Base-by-base conservation (phyloP, 2,888 invertebrate genomes). In the Congeria kusceri region DNA sequence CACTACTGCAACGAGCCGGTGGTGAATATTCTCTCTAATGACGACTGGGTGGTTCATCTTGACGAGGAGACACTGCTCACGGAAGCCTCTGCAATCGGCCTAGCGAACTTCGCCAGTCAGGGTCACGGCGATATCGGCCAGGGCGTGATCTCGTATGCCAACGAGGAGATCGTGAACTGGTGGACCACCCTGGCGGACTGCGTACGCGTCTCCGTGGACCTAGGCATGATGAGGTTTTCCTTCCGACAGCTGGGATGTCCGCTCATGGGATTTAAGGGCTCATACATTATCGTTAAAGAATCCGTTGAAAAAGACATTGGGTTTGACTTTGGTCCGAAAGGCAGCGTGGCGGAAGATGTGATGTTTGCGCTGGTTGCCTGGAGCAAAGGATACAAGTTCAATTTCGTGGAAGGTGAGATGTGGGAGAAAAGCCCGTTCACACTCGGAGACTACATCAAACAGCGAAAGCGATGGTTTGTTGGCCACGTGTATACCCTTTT, bases 321-420 rank as follows among this genome's bases (percentile, higher is more conserved):
- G 0, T 86, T 84, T 64, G 86, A 85, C 69, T 85, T 85, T 69
- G 85, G 85, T n/a, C 85, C 85, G 1, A 75, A 78, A 49, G 85
- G 85, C 11, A 85, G 85, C 58, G 79, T 85, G 20, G 83, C 83
- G 0, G 85, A 85, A 32, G 85, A 85, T 32, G 77, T 83, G 0
- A 83, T 81, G 77, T 85, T 85, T 73, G 85, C 81, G 5, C 65
- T 83, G n/a, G 46, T 65, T 18, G 85, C 83, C 5, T 84, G 83
- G 83, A 63, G 77, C 29, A 73, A 70, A 53, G 85, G 85, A 0
- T 84, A 77, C 47, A 81, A 39, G 23, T 85, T 85, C 57, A 78
- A 77, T 57, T 85, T 81, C 62, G 83, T 85, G 0, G 85, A 83
- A 28, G 85, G 85, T 18, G 83, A 80, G 46, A 85, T 85, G 85